Evolutionary conservation across 2,888 invertebrate genomes (phyloP).

Genomic region (Caenorhabditis sp.): DNA sequence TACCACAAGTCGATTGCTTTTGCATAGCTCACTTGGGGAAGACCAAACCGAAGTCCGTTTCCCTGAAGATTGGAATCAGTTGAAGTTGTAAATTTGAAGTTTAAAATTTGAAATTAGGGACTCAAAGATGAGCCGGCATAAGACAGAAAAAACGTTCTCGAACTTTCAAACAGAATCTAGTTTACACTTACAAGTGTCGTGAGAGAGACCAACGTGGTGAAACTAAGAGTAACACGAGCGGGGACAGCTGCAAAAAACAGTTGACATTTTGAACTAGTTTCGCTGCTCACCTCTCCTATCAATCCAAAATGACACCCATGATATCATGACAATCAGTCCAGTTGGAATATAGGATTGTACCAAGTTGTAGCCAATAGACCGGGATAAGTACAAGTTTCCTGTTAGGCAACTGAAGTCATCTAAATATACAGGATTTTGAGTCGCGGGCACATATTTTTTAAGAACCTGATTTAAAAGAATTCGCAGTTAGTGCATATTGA

Average conservation of each 20-base stretch:
- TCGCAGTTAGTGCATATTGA: slow-evolving; percentile 78
- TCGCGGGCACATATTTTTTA: too few species aligned
- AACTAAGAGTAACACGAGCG: slow-evolving; percentile 80
- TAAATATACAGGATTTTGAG: too few species aligned
- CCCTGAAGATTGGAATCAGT: slow-evolving; percentile 65
- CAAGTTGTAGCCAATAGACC: slow-evolving; percentile 82
- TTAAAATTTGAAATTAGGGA: too few species aligned
- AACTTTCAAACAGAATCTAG: not conserved
- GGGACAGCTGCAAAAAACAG: slow-evolving; percentile 76
- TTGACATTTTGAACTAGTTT: not conserved
- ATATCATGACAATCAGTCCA: slow-evolving; percentile 76
- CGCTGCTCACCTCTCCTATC: slow-evolving; percentile 69
- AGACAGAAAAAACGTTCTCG: too few species aligned
- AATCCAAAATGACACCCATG: slow-evolving; percentile 80
- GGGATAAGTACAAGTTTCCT: slow-evolving; percentile 75
- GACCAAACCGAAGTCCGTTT: slow-evolving; percentile 79
- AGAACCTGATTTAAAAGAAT: slow-evolving; percentile 75
- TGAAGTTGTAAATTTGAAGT: not conserved
- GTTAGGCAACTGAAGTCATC: slow-evolving; percentile 80
- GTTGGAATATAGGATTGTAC: slow-evolving; percentile 78
- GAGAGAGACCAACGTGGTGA: slow-evolving; percentile 81
- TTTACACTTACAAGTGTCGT: slow-evolving; percentile 76
- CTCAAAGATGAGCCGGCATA: too few species aligned
- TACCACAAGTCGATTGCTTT: slow-evolving; percentile 82
- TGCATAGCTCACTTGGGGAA: slow-evolving; percentile 79